phyloP scores from a whole-genome alignment of 2,888 invertebrate species.

The Pandemis corylana region DNA sequence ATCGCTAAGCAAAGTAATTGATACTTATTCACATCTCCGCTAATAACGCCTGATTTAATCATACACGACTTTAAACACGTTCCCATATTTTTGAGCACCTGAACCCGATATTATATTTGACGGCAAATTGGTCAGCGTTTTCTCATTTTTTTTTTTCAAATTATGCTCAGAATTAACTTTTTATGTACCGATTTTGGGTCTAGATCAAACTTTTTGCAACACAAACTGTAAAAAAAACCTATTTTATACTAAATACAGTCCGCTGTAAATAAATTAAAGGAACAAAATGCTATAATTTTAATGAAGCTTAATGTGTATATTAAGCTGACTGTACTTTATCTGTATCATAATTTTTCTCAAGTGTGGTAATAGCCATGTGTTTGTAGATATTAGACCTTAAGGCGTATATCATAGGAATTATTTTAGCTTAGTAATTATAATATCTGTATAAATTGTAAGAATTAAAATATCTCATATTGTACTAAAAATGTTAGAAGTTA shows the following conservation, averaged over 20 bases:
- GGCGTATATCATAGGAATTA: constrained; percentile 61
- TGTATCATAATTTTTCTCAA: background rate
- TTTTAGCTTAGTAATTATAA: constrained; percentile 53
- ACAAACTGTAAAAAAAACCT: background rate
- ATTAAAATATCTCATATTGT: constrained; percentile 79
- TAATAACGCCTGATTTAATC: too few species aligned
- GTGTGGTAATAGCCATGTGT: constrained; percentile 43
- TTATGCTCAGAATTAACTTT: too few species aligned
- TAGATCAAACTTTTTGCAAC: too few species aligned
- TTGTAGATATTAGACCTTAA: constrained; percentile 76
- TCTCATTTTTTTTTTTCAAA: too few species aligned
- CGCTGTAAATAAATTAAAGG: background rate
- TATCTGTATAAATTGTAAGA: constrained; percentile 80
- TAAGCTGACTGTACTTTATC: background rate
- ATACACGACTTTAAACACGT: too few species aligned
- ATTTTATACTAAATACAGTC: background rate
- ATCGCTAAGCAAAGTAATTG: too few species aligned
- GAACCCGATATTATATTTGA: too few species aligned
- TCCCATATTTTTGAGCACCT: too few species aligned
- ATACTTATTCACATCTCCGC: too few species aligned
- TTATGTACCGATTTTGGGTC: too few species aligned
- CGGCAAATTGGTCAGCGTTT: too few species aligned
- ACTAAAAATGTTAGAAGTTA: constrained; percentile 72
- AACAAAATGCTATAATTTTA: background rate
- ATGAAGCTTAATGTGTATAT: background rate